Evolutionary conservation across 2,797 vertebrate species (phyloP), one percentile per base, ranked within the genome.

Genomic region (Chelidonichthys spinosus): DNA sequence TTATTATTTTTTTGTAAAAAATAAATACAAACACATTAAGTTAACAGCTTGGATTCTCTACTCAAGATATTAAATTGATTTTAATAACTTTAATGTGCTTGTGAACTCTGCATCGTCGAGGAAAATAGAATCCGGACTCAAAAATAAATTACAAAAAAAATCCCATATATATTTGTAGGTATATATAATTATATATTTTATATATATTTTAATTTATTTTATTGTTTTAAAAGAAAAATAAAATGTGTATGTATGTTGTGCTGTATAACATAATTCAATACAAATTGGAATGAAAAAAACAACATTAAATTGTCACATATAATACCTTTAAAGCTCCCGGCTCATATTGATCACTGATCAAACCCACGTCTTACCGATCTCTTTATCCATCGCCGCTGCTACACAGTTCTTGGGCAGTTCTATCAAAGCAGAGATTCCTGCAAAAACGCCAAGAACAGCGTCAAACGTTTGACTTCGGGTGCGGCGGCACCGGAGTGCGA

Each of bases 371-470:
- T 95, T 81, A 99, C 98, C 93, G 32, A 99, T 93, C 76, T 97
- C 96, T 93, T 93, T 98, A 80, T 98, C 97, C 88, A 96, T 89
- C 4, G 97, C 96, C 53, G 96, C 97, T 3, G 95, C 97, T 7
- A 99, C 81, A 89, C 94, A 97, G 79, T 96, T 97, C 91, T 97
- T 96, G 3, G 97, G 96, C 85, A 99, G 90, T 90, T 97, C 96
- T 60, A 97, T 90, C 92, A 98, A 85, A 80, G 95, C 93, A 36
- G 90, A 95, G 70, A 99, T 93, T 85, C 96, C 98, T 99, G 92
- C 35, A 74, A 63, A 44, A 67, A 49, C 10, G 5, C 8, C 4
- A 2, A 44, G 49, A 66, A 71, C 3, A 58, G 3, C 8, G 44
- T 2, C 3, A 55, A 72, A 37, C 63, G 37, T 47, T 17, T 56